phyloP scores from a whole-genome alignment of 2,797 vertebrate species.

The Sebastes itinus region DNA sequence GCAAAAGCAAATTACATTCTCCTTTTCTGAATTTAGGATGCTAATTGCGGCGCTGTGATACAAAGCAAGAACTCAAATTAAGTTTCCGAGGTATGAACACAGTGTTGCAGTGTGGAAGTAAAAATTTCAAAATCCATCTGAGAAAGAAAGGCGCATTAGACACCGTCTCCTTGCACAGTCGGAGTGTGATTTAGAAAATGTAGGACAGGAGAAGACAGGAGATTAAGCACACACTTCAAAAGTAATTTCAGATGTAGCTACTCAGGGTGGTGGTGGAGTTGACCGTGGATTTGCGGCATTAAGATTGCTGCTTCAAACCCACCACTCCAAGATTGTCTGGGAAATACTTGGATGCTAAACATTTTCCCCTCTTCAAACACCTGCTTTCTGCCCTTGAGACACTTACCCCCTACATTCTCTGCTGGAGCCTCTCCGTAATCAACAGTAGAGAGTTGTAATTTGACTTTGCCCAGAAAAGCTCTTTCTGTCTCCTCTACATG shows the following conservation, averaged over 20 bases:
- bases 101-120: background rate
- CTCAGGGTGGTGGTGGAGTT: no score
- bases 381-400: background rate
- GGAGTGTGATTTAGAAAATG: background rate
- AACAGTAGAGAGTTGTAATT: background rate
- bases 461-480: background rate
- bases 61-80: background rate
- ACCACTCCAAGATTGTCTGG: background rate
- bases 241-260: background rate
- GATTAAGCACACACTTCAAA: background rate
- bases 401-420: background rate
- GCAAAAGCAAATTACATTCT: background rate
- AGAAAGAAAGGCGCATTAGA: background rate
- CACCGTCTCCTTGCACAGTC: background rate
- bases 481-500: background rate
- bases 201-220: background rate
- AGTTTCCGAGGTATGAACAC: background rate
- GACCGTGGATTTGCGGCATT: background rate
- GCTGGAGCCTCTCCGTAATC: background rate
- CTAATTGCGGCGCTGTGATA: background rate
- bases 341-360: background rate
- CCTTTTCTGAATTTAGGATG: background rate
- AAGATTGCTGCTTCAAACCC: background rate
- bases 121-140: background rate
- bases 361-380: background rate